Evolutionary conservation across 2,888 invertebrate species (phyloP).

Genomic region (Portevinia maculata): DNA sequence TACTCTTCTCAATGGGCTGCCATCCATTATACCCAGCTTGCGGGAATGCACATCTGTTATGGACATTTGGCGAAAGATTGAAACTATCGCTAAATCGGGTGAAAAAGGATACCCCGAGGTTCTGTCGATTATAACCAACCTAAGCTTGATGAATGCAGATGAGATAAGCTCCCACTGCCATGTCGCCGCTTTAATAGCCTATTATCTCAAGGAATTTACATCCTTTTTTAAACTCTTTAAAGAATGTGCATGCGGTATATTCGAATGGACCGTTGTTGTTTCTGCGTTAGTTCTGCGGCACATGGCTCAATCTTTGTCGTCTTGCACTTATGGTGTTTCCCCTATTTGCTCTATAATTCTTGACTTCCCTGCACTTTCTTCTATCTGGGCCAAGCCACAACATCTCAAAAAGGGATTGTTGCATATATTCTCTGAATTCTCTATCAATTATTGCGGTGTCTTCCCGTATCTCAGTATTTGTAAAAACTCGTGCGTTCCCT

Average conservation of each 20-base stretch:
- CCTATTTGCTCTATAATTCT: not conserved
- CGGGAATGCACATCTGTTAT: not conserved
- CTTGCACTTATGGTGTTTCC: conserved; percentile 87
- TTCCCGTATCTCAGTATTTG: conserved; percentile 94
- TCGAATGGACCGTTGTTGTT: conserved; percentile 83
- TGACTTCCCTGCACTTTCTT: conserved; percentile 60
- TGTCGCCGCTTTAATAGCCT: conserved; percentile 86
- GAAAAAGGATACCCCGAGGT: conserved; percentile 72
- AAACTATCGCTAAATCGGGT: conserved; percentile 78
- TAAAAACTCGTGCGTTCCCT: conserved; percentile 96
- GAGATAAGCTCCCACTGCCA: conserved; percentile 89
- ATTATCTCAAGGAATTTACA: conserved; percentile 87
- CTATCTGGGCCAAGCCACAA: conserved; percentile 77
- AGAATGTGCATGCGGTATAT: conserved; percentile 77
- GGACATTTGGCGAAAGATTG: conserved; percentile 76
- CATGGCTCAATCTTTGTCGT: conserved; percentile 90
- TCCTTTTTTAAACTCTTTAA: conserved; percentile 85
- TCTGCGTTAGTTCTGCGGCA: conserved; percentile 89
- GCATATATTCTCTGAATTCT: conserved; percentile 78
- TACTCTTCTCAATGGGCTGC: conserved; percentile 85
- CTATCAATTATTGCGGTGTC: conserved; percentile 89
- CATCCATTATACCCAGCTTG: conserved; percentile 83
- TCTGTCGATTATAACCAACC: conserved; percentile 85
- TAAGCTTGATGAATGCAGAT: conserved; percentile 86
- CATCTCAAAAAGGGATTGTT: conserved; percentile 77